Conservation (phyloP, 2,113 vertebrate genomes). For the Aythya baeri region DNA sequence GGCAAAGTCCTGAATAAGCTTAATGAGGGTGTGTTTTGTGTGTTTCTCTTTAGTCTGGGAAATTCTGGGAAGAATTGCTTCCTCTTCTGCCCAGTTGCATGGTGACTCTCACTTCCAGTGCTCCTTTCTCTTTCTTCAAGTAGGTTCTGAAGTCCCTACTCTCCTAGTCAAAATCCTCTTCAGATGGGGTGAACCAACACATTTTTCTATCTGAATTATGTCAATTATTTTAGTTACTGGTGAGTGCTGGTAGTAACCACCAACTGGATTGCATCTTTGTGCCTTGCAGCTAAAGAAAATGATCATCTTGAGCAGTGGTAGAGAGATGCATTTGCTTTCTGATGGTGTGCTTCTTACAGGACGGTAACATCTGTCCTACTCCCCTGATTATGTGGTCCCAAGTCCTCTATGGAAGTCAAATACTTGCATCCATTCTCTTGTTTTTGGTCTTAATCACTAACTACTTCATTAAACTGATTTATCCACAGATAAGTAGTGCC, state of each 20-base stretch:
- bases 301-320: neutral
- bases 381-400: neutral
- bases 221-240: neutral
- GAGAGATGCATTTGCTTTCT: neutral
- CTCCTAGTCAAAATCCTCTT: neutral
- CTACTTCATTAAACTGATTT: neutral
- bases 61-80: neutral
- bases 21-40: neutral
- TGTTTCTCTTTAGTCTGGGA: neutral
- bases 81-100: neutral
- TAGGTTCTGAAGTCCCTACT: neutral
- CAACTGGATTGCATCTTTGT: neutral
- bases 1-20: neutral
- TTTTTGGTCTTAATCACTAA: neutral
- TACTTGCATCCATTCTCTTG: neutral
- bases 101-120: neutral
- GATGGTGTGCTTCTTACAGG: neutral
- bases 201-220: neutral
- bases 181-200: neutral
- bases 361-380: rapidly evolving
- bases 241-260: neutral
- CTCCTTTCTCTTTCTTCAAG: neutral
- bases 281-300: neutral
- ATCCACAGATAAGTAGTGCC: neutral
- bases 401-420: neutral